These are phyloP conservation scores for Candidula unifasciata DNA, from an alignment of 2,888 invertebrate genomes.

Conservation along the genomic window DNA sequence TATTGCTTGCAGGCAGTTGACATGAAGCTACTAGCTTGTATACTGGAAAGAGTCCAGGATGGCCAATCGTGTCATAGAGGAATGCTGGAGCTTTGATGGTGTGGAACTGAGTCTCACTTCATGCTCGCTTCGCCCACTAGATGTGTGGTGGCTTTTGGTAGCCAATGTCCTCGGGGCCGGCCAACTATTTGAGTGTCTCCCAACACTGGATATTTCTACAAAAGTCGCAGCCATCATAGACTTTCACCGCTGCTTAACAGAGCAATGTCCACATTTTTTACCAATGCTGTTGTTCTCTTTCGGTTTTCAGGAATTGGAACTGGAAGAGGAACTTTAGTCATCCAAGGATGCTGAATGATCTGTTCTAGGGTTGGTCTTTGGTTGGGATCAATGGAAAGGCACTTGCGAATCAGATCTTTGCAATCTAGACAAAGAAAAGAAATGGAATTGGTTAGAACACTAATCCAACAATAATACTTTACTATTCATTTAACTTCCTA, in stretches of 20 bases:
- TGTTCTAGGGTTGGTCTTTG: conserved; percentile 80
- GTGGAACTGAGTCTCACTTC: background rate
- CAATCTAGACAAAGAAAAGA: conserved; percentile 78
- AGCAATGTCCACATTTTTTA: conserved; percentile 59
- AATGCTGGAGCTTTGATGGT: background rate
- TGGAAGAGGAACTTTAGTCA: conserved; percentile 66
- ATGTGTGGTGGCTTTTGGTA: background rate
- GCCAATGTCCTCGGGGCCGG: background rate
- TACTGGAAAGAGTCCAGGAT: background rate
- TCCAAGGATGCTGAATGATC: conserved; percentile 81
- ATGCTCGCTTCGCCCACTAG: background rate
- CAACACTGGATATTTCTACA: background rate
- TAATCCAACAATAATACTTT: too few species aligned
- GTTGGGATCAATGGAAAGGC: conserved; percentile 79
- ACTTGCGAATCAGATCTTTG: conserved; percentile 80
- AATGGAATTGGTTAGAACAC: background rate
- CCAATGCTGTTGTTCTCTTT: conserved; percentile 55
- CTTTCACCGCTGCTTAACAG: conserved; percentile 70
- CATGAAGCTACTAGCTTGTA: too few species aligned
- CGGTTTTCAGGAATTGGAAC: conserved; percentile 59
- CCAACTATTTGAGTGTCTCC: background rate
- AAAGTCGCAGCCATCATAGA: conserved; percentile 60
- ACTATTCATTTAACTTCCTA: too few species aligned
- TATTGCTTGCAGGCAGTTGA: background rate
- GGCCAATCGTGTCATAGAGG: background rate